Base-by-base conservation (phyloP, 1,140 invertebrate genomes). In the Lineus longissimus region DNA sequence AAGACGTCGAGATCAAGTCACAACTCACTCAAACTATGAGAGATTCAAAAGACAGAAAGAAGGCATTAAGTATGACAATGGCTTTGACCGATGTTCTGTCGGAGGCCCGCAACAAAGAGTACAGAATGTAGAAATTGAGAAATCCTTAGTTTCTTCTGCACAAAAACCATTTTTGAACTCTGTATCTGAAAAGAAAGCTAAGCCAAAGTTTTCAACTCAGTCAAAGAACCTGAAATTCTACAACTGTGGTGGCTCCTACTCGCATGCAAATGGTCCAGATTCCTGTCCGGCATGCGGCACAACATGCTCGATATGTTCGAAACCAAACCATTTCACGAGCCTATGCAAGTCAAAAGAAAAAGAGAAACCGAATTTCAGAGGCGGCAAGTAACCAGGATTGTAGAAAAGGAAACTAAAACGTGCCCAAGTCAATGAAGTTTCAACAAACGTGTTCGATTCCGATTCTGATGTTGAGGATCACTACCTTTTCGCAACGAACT, bases 51-150 rank as follows among this genome's bases (percentile, higher is more conserved):
- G n/a, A 7, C 19, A 19, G 47, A n/a, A 51, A 51, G n/a, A 23
- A 51, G n/a, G 47, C 6, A n/a, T n/a, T 51, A 7, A 51, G 25
- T 9, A 51, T n/a, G 6, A 27, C n/a, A 9, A 23, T 51, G 25
- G n/a, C 25, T 4, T n/a, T 51, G 4, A n/a, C 6, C 19, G 4
- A 51, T 6, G 25, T 51, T 4, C 47, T 51, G 9, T 6, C n/a
- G 9, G 25, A 23, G n/a, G 47, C 19, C 4, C 47, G 47, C 25
- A 51, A n/a, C n/a, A 51, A 51, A 6, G 47, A 51, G 25, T 9
- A n/a, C 47, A 51, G 25, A 51, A 51, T n/a, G n/a, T 27, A n/a
- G 47, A 51, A n/a, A 51, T 51, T 9, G 47, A 51, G n/a, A 51
- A 51, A n/a, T 9, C 4, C 6, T n/a, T 51, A n/a, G 47, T 6